Conservation (phyloP, 2,888 invertebrate genomes). For the Mimumesa dahlbomi region DNA sequence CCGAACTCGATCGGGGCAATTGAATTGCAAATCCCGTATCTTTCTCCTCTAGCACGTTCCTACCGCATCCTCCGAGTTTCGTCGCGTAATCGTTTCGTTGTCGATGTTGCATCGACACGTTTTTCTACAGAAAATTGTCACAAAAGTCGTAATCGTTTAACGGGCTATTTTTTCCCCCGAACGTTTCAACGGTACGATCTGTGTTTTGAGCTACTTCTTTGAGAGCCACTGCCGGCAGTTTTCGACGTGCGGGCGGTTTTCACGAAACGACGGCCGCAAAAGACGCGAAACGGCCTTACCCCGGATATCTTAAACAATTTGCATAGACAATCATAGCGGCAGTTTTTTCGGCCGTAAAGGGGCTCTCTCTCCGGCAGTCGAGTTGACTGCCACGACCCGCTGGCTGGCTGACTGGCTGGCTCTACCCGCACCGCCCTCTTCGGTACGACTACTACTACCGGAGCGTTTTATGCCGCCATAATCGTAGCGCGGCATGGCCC, state of each 20-base stretch:
- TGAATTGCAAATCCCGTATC: conserved; percentile 34
- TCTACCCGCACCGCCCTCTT: conserved; percentile 59
- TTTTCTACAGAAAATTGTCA: neutral
- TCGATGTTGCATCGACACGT: neutral
- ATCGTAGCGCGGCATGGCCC: conserved; percentile 79
- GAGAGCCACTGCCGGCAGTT: neutral
- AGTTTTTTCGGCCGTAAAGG: conserved; percentile 79
- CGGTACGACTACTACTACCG: conserved; percentile 58
- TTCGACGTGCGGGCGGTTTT: conserved; percentile 7
- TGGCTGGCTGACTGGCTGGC: conserved; percentile 53
- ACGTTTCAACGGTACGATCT: too few species aligned
- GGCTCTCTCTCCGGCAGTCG: conserved; percentile 71
- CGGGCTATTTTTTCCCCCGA: too few species aligned
- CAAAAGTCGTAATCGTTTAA: too few species aligned
- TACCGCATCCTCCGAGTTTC: neutral
- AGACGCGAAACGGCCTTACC: conserved; percentile 47
- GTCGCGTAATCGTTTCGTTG: neutral
- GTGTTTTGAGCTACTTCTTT: too few species aligned
- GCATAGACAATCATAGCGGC: conserved; percentile 80
- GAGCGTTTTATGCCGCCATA: conserved; percentile 80
- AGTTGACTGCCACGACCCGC: conserved; percentile 65
- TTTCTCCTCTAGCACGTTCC: neutral
- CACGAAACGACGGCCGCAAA: conserved; percentile 42
- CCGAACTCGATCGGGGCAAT: neutral
- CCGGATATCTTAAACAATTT: conserved; percentile 80